Evolutionary conservation across 2,888 invertebrate genomes (phyloP), one percentile per base, ranked within the genome.

Genomic region (Athalia rosae): DNA sequence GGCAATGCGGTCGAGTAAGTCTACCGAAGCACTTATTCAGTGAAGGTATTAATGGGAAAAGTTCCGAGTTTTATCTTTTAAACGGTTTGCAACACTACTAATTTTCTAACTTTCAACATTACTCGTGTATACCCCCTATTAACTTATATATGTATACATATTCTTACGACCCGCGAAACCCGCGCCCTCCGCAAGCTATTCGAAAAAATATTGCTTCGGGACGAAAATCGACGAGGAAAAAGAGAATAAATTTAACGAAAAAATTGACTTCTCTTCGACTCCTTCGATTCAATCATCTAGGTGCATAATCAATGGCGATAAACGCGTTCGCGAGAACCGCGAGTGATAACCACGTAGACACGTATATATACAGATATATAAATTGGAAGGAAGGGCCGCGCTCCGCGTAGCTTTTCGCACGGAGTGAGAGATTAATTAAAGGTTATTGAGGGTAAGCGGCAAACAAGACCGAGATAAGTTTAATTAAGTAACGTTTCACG

Each of bases 1-100:
- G 69, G 58, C 59, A 53, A n/a, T 59, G 59, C 74, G 74, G 74
- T 74, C 74, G 74, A 71, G 58, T 71, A 71, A 71, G 58, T 74
- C 61, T 74, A 74, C 61, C 73, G 47, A 74, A 74, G 74, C 74
- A 74, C 48, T 61, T 28, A 28, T n/a, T 48, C 28, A 41, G 47
- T 41, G 58, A 13, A 64, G 76, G 84, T 84, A 87, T 88, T 88
- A 89, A 89, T 89, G 89, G 87, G 88, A 89, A 89, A 89, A 89
- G 89, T 89, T 89, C 28, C 28, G 85, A 83, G 87, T 88, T 89
- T 89, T 89, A 89, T 89, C 89, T 89, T 88, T 88, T 87, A 89
- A 89, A 88, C 87, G 89, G 83, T 85, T 83, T 82, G 85, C 86
- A 89, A 89, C 89, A 86, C 86, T 86, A 86, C 88, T 89, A 89